phyloP scores from a whole-genome alignment of 2,888 invertebrate species.

The Diarsia dahlii region DNA sequence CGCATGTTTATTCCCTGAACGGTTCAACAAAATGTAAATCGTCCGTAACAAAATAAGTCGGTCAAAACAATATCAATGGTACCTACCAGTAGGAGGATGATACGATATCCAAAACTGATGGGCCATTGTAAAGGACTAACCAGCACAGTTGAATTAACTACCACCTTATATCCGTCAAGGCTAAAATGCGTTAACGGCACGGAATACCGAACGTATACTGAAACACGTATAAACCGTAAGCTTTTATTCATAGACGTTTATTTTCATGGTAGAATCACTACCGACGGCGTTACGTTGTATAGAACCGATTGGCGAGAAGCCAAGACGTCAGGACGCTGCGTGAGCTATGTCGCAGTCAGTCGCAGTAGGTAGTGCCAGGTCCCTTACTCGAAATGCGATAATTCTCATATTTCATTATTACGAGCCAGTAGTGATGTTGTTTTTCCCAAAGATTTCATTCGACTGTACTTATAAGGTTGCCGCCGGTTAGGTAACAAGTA shows the following conservation, averaged over 20 bases:
- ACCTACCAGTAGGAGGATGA: slow-evolving; percentile 94
- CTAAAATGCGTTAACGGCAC: slow-evolving; percentile 61
- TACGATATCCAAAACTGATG: slow-evolving; percentile 97
- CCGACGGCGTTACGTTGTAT: slow-evolving; percentile 75
- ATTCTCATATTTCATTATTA: background rate
- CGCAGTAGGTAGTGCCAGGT: slow-evolving; percentile 32
- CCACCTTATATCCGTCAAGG: slow-evolving; percentile 43
- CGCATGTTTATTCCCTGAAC: slow-evolving; percentile 83
- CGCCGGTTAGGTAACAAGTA: background rate
- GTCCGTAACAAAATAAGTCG: slow-evolving; percentile 38
- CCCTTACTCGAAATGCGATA: slow-evolving; percentile 25
- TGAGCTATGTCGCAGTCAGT: slow-evolving; percentile 28
- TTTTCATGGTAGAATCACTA: slow-evolving; percentile 81
- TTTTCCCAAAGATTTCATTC: slow-evolving; percentile 2
- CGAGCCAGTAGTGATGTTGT: background rate
- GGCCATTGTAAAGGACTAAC: slow-evolving; percentile 92
- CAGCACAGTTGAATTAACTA: slow-evolving; percentile 41
- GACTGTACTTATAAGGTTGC: background rate
- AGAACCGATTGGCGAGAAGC: slow-evolving; percentile 79
- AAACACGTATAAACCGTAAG: slow-evolving; percentile 75
- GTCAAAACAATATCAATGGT: slow-evolving; percentile 24
- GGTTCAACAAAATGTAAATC: slow-evolving; percentile 38
- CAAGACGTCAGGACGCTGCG: slow-evolving; percentile 66
- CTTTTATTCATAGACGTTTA: slow-evolving; percentile 89
- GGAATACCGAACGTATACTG: slow-evolving; percentile 70